Conservation (phyloP, 2,888 invertebrate species). For the Apamea monoglypha region DNA sequence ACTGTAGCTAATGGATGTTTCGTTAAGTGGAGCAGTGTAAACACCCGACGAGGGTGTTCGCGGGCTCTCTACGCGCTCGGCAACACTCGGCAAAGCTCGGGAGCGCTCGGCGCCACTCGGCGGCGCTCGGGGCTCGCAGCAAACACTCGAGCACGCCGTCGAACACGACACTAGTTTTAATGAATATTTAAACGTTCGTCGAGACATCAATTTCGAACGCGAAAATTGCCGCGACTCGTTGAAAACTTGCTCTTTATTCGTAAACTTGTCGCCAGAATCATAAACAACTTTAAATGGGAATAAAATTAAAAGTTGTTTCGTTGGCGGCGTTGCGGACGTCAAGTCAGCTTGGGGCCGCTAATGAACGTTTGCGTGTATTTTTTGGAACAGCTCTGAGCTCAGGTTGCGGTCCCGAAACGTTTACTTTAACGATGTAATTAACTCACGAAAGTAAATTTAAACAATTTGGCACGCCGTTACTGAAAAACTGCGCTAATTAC, state of each 20-base stretch:
- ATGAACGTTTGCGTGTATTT: slow-evolving; percentile 33
- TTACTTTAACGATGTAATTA: slow-evolving; percentile 59
- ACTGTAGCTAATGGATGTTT: slow-evolving; percentile 65
- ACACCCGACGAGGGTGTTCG: slow-evolving; percentile 52
- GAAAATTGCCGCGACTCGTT: slow-evolving; percentile 53
- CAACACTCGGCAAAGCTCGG: slow-evolving; percentile 30
- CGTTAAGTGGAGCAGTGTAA: slow-evolving; percentile 62
- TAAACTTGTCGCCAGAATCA: slow-evolving; percentile 64
- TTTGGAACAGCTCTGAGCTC: slow-evolving; percentile 11
- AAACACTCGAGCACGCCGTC: slow-evolving; percentile 51
- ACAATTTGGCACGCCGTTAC: slow-evolving; percentile 33
- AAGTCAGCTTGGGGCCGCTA: slow-evolving; percentile 11
- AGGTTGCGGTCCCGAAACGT: slow-evolving; percentile 35
- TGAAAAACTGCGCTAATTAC: slow-evolving; percentile 46
- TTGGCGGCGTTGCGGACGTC: slow-evolving; percentile 9
- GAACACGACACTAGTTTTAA: slow-evolving; percentile 66
- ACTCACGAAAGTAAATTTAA: slow-evolving; percentile 43
- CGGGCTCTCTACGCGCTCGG: slow-evolving; percentile 38
- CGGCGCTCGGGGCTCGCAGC: slow-evolving; percentile 23
- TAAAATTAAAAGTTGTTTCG: slow-evolving; percentile 64
- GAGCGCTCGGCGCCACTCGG: slow-evolving; percentile 25
- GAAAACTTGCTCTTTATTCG: slow-evolving; percentile 67
- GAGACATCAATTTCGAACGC: slow-evolving; percentile 63
- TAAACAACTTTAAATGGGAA: slow-evolving; percentile 71
- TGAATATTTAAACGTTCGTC: slow-evolving; percentile 70